These are phyloP conservation scores for Stenoptilia bipunctidactyla DNA, from an alignment of 2,888 invertebrate species.

Conservation along the genomic window DNA sequence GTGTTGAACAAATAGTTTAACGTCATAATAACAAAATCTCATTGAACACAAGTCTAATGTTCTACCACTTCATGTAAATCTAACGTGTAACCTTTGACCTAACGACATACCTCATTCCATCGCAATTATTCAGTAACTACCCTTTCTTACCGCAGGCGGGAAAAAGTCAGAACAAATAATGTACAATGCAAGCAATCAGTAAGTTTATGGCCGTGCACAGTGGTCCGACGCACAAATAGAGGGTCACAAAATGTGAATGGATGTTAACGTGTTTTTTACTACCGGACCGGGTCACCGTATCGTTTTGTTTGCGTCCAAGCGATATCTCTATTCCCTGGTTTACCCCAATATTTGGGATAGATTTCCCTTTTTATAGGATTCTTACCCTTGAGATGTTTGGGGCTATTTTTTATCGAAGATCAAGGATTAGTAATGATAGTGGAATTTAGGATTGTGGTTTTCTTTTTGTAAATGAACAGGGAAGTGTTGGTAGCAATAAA, in stretches of 20 bases:
- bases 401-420: too few relatives aligned
- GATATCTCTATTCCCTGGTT: conserved; percentile 56
- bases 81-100: too few relatives aligned
- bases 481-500: too few relatives aligned
- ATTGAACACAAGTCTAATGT: too few relatives aligned
- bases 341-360: conserved; percentile 40
- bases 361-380: conserved; percentile 24
- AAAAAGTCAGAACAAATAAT: conserved; percentile 29
- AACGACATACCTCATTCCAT: too few relatives aligned
- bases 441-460: too few relatives aligned
- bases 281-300: conserved; percentile 53
- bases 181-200: conserved; percentile 50
- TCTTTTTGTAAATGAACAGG: too few relatives aligned
- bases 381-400: not conserved
- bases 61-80: too few relatives aligned
- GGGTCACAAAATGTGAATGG: conserved; percentile 67
- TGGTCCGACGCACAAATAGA: conserved; percentile 51
- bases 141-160: conserved; percentile 1
- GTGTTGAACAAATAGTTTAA: too few relatives aligned
- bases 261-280: conserved; percentile 72
- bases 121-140: not conserved
- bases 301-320: conserved; percentile 60
- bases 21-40: too few relatives aligned
- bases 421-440: too few relatives aligned
- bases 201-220: conserved; percentile 51